Evolutionary conservation across 2,113 vertebrate species (phyloP).

Genomic region (Naja naja): DNA sequence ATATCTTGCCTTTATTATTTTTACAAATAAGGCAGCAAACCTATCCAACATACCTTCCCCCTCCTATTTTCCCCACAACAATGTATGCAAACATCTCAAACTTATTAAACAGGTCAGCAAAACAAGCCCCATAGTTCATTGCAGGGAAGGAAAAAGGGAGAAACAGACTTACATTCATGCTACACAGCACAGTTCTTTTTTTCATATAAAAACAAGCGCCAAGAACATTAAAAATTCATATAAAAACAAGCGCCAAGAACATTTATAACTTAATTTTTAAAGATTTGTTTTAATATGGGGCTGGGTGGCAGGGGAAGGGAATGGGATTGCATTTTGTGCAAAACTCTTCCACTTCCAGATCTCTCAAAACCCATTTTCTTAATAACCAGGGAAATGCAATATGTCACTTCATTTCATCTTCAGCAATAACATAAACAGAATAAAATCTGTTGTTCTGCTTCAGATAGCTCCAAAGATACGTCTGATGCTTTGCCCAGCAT

Average conservation of each 20-base stretch:
- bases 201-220: neutral
- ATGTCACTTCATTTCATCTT: neutral
- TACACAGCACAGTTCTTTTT: neutral
- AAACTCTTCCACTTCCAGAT: neutral
- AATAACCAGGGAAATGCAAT: neutral
- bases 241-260: neutral
- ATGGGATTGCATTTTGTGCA: neutral
- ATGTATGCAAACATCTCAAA: neutral
- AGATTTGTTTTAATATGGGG: neutral
- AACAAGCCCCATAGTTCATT: neutral
- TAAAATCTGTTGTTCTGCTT: neutral
- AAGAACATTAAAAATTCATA: neutral
- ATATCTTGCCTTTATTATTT: neutral
- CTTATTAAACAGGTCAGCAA: neutral
- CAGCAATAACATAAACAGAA: neutral
- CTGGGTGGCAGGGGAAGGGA: neutral
- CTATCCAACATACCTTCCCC: neutral
- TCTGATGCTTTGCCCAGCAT: too few relatives aligned
- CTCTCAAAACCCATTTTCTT: neutral
- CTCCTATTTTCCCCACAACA: neutral
- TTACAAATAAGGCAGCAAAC: neutral
- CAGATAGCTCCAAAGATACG: neutral
- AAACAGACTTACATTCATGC: neutral
- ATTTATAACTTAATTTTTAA: slow-evolving; percentile 7
- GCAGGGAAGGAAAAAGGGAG: neutral